These are phyloP conservation scores for Pangasianodon hypophthalmus DNA, from an alignment of 2,113 vertebrate species.

Conservation along the genomic window DNA sequence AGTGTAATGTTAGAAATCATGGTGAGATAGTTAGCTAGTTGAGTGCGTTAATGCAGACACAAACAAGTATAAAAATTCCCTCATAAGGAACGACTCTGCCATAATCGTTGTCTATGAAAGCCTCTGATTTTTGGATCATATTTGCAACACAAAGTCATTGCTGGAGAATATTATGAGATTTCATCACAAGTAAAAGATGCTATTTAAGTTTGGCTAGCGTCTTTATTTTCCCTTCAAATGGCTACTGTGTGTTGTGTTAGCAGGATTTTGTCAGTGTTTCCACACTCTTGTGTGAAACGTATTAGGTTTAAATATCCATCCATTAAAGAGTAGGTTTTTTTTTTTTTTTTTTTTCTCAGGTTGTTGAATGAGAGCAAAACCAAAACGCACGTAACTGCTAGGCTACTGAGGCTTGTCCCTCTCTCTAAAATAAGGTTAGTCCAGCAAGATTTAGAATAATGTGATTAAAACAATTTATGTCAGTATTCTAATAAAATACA, in stretches of 20 bases:
- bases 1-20: not conserved
- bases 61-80: not conserved
- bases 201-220: not conserved
- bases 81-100: not conserved
- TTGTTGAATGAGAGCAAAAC: not conserved
- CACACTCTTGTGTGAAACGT: not conserved
- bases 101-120: not conserved
- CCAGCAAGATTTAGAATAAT: not conserved
- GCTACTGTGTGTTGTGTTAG: not conserved
- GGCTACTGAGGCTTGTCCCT: not conserved
- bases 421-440: not conserved
- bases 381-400: too few species aligned
- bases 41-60: not conserved
- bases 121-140: too few species aligned
- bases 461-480: too few species aligned
- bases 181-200: not conserved
- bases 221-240: not conserved
- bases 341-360: not conserved
- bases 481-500: too few species aligned
- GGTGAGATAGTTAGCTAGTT: not conserved
- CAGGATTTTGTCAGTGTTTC: not conserved
- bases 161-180: not conserved
- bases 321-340: not conserved
- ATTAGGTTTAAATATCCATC: not conserved
- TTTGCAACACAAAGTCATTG: too few species aligned